A percentile compares a stretch with the other conserved stretches of the same genome.
Conservation (phyloP, 2,888 invertebrate species). For the Eumerus sabulonum region DNA sequence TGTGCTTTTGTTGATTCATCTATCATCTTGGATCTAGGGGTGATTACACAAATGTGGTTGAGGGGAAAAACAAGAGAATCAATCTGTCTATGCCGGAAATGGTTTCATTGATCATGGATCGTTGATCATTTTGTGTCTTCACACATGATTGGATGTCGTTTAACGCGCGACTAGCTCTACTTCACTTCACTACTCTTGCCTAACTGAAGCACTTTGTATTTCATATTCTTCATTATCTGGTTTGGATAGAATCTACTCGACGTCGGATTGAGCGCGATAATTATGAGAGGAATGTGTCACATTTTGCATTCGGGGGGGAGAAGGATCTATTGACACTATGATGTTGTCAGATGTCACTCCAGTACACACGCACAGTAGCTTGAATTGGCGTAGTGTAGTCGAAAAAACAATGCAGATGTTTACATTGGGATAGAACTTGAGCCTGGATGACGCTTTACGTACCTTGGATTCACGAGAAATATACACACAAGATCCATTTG, state of each 20-base stretch:
- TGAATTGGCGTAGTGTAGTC: too few species aligned
- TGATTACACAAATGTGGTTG: neutral
- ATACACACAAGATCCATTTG: too few species aligned
- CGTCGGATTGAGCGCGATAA: constrained; percentile 18
- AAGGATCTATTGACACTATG: constrained; percentile 32
- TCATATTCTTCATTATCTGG: neutral
- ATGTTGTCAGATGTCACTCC: constrained; percentile 24
- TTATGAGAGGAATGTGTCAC: constrained; percentile 42
- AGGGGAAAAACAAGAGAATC: neutral
- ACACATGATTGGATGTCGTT: constrained; percentile 33
- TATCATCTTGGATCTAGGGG: constrained; percentile 43
- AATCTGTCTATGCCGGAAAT: constrained; percentile 19
- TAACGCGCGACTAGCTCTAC: neutral
- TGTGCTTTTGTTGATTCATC: constrained; percentile 19
- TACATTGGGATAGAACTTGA: constrained; percentile 23
- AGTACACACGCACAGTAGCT: neutral
- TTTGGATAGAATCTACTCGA: constrained; percentile 13
- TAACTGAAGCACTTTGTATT: too few species aligned
- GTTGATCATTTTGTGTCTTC: constrained; percentile 44
- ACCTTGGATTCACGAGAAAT: too few species aligned
- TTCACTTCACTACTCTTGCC: neutral
- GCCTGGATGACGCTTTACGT: too few species aligned
- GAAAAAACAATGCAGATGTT: constrained; percentile 52
- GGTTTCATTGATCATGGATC: constrained; percentile 25
- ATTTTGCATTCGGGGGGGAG: neutral